Conservation (phyloP, 2,797 vertebrate genomes). For the Strix occidentalis region DNA sequence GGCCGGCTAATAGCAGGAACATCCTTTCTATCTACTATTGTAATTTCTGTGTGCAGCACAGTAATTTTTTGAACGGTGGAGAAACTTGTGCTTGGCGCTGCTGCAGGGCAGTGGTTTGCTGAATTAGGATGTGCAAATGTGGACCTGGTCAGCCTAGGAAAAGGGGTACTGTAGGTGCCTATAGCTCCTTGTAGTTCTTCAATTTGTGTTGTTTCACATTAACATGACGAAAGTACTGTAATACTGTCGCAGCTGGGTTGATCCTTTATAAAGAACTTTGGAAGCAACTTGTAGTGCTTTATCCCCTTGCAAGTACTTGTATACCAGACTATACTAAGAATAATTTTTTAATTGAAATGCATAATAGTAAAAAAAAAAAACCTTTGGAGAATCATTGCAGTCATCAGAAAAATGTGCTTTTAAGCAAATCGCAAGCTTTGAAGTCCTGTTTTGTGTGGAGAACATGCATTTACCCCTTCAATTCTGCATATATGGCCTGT, state of each 20-base stretch:
- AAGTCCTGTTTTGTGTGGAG: not conserved
- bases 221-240: not conserved
- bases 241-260: not conserved
- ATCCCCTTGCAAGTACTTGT: not conserved
- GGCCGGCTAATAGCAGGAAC: not conserved
- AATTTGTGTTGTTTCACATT: not conserved
- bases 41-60: not conserved
- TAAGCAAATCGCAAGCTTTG: not conserved
- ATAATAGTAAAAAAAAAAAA: not conserved
- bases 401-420: not conserved
- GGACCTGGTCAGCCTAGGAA: not conserved
- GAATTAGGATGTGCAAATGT: not conserved
- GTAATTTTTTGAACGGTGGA: not conserved
- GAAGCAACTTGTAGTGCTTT: not conserved
- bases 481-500: not conserved
- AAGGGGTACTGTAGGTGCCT: rapidly evolving
- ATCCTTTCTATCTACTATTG: not conserved
- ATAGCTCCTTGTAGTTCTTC: not conserved
- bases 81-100: not conserved
- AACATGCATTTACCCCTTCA: not conserved
- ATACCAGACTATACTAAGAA: not conserved
- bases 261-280: not conserved
- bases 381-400: not conserved
- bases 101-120: not conserved
- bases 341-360: not conserved